A percentile compares a stretch with the other conserved stretches of the same genome.
Evolutionary conservation across 2,888 invertebrate species (phyloP).

Genomic region (Cryptocheilus praepositus): DNA sequence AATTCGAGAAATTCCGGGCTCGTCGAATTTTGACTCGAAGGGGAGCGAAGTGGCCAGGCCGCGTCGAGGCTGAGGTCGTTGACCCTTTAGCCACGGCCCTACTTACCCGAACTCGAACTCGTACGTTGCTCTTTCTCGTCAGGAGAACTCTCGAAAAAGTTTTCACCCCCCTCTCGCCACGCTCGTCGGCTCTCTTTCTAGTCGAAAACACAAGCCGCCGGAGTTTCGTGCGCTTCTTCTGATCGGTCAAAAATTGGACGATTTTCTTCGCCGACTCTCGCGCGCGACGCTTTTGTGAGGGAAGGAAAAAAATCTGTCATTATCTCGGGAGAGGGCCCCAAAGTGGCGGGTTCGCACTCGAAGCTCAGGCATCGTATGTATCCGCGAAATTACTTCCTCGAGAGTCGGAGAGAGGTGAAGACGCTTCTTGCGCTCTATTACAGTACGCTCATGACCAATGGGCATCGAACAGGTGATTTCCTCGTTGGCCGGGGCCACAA

Average conservation of each 20-base stretch:
- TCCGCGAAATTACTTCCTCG: slow-evolving; percentile 48
- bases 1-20: neutral
- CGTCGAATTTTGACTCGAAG: slow-evolving; percentile 1
- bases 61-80: slow-evolving; percentile 46
- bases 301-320: slow-evolving; percentile 30
- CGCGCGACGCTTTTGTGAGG: too few species aligned
- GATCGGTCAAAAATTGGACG: too few species aligned
- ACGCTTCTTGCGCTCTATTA: slow-evolving; percentile 27
- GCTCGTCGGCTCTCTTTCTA: too few species aligned
- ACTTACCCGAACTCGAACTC: slow-evolving; percentile 40
- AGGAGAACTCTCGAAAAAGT: slow-evolving; percentile 17
- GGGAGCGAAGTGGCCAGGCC: neutral
- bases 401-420: slow-evolving; percentile 1
- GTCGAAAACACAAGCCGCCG: too few species aligned
- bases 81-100: slow-evolving; percentile 62
- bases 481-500: too few species aligned
- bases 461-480: too few species aligned
- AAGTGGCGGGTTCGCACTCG: slow-evolving; percentile 30
- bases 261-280: too few species aligned
- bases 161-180: neutral
- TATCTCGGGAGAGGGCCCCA: slow-evolving; percentile 30
- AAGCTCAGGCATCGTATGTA: slow-evolving; percentile 31
- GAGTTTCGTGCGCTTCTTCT: too few species aligned
- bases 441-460: neutral
- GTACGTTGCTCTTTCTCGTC: slow-evolving; percentile 16